These are phyloP conservation scores for Lanius ludovicianus DNA, from an alignment of 2,113 vertebrate genomes.

Conservation along the genomic window DNA sequence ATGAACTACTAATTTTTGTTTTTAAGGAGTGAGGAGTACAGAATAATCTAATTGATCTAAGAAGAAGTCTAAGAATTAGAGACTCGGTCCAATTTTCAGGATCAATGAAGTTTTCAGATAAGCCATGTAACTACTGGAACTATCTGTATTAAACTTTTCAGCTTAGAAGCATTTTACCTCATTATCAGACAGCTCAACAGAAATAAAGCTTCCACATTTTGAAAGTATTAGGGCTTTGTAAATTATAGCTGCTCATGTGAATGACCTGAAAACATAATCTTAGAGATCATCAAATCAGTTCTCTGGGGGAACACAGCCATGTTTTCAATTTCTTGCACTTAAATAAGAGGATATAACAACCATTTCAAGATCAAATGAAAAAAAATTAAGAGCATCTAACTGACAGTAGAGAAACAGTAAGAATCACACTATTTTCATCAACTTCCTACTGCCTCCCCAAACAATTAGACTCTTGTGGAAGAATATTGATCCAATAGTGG, in stretches of 20 bases:
- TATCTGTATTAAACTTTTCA: background rate
- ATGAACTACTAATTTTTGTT: background rate
- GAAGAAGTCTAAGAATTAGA: background rate
- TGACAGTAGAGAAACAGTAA: rapidly evolving
- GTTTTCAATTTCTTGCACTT: background rate
- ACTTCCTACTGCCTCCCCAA: background rate
- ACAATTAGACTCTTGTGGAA: background rate
- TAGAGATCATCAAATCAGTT: background rate
- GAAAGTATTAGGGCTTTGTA: background rate
- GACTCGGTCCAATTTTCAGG: background rate
- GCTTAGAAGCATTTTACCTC: background rate
- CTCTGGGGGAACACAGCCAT: background rate
- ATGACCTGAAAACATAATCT: background rate
- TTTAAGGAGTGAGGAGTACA: background rate
- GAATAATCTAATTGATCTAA: background rate
- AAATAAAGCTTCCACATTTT: background rate
- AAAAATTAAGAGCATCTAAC: background rate
- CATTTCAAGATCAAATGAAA: background rate
- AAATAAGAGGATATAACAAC: background rate
- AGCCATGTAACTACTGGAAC: background rate
- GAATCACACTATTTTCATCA: background rate
- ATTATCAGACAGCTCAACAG: background rate
- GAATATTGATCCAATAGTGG: background rate
- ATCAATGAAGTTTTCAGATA: background rate
- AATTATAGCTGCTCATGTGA: background rate